phyloP scores from a whole-genome alignment of 2,797 vertebrate species.

The Tenualosa thibaudeaui region DNA sequence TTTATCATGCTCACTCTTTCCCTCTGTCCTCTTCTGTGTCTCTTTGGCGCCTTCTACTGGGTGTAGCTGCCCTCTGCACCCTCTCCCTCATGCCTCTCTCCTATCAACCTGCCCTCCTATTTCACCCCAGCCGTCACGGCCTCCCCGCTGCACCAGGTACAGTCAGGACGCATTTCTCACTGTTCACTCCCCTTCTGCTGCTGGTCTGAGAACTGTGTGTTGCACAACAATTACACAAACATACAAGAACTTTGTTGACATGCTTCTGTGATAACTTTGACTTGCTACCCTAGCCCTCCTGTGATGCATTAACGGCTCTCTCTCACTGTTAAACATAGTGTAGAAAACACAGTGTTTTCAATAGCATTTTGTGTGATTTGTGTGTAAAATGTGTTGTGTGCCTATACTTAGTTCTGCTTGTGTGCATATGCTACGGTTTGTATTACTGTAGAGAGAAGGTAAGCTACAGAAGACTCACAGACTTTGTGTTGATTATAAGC shows the following conservation, averaged over 20 bases:
- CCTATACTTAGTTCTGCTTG: background rate
- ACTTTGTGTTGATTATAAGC: background rate
- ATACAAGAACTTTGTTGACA: background rate
- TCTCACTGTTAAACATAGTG: background rate
- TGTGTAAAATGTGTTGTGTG: background rate
- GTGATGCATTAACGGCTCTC: no score
- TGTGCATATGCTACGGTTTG: no score
- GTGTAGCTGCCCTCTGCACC: constrained; percentile 61
- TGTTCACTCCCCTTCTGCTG: background rate
- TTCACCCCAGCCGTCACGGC: constrained; percentile 63
- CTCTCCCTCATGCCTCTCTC: constrained; percentile 58
- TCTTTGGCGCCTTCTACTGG: constrained; percentile 30
- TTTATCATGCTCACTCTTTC: background rate
- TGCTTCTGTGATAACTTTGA: no score
- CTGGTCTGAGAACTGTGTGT: constrained; percentile 1
- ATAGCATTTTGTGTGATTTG: background rate
- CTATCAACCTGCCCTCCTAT: constrained; percentile 56
- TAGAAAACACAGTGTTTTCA: background rate
- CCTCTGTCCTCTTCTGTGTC: constrained; percentile 25
- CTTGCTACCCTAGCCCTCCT: no score
- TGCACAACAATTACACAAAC: background rate
- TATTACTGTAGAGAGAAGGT: background rate
- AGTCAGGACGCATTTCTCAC: background rate
- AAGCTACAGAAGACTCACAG: background rate
- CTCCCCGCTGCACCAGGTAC: constrained; percentile 67